phyloP scores from a whole-genome alignment of 2,888 invertebrate species.

The Conus canariensis region DNA sequence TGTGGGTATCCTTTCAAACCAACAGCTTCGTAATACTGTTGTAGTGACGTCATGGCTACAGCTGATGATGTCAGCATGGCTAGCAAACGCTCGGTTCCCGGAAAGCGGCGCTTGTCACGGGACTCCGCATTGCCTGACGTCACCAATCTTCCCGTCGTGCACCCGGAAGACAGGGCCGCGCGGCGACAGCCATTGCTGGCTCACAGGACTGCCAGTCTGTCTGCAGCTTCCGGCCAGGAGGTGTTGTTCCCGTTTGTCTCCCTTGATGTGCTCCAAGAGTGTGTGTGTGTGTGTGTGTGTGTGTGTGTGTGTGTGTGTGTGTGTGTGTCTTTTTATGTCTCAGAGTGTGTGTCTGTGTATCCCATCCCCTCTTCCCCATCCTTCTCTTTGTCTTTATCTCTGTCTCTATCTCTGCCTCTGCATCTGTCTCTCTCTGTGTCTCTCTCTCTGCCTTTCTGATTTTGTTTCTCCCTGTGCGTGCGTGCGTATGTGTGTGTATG shows the following conservation, averaged over 20 bases:
- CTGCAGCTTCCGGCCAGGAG: constrained; percentile 13
- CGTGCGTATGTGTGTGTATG: not conserved
- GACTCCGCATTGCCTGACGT: constrained; percentile 21
- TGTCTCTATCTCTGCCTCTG: not conserved
- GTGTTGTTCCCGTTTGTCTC: not conserved
- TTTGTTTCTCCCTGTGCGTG: not conserved
- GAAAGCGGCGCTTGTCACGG: constrained; percentile 22
- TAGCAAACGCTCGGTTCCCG: not conserved
- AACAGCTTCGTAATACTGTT: not conserved
- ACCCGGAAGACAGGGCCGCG: not conserved
- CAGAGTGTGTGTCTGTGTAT: not conserved
- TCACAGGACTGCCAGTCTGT: not conserved
- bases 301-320: not conserved
- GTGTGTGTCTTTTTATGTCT: not conserved
- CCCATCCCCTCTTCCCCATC: not conserved
- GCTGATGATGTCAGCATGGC: not conserved
- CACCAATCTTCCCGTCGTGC: constrained; percentile 25
- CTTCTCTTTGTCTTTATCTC: not conserved
- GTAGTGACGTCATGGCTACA: constrained; percentile 20
- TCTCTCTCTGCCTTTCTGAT: not conserved
- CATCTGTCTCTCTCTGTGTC: not conserved
- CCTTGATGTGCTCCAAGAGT: not conserved
- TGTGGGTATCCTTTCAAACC: too few species aligned
- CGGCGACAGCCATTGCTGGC: constrained; percentile 9
- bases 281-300: not conserved